Percentiles rank a stretch among this genome's conserved stretches.
These are phyloP conservation scores for Metopia argyrocephala DNA, from an alignment of 2,888 invertebrate species.

Conservation along the genomic window DNA sequence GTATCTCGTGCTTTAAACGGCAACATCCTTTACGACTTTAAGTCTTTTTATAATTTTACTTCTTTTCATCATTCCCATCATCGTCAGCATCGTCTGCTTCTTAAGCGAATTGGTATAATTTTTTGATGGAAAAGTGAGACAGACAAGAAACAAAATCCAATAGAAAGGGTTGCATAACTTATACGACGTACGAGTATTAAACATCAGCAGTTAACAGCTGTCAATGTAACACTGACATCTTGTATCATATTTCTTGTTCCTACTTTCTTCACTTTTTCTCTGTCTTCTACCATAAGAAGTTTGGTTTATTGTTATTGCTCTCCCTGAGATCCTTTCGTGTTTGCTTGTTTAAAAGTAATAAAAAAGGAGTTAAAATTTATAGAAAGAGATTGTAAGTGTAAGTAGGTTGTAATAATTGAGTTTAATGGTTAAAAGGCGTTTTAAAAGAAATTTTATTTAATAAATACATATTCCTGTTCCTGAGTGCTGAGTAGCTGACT, in stretches of 20 bases:
- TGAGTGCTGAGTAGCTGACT: constrained; percentile 16
- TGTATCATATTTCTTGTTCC: constrained; percentile 51
- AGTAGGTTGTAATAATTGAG: constrained; percentile 64
- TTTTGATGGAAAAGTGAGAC: constrained; percentile 5
- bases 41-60: constrained; percentile 10
- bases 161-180: constrained; percentile 54
- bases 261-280: neutral
- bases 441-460: constrained; percentile 62
- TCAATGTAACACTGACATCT: constrained; percentile 65
- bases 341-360: constrained; percentile 6
- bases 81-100: neutral
- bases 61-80: constrained; percentile 27
- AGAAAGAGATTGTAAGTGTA: constrained; percentile 36
- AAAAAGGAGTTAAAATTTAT: constrained; percentile 6
- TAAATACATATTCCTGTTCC: constrained; percentile 51
- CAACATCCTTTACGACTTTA: constrained; percentile 41
- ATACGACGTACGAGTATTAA: constrained; percentile 32
- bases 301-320: constrained; percentile 58
- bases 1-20: constrained; percentile 8
- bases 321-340: constrained; percentile 33
- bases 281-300: constrained; percentile 27
- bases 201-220: constrained; percentile 64
- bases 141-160: neutral
- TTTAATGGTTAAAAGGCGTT: constrained; percentile 65
- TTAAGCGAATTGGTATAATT: neutral